phyloP scores from a whole-genome alignment of 2,888 invertebrate genomes.

The Hirtodrosophila trivittata region DNA sequence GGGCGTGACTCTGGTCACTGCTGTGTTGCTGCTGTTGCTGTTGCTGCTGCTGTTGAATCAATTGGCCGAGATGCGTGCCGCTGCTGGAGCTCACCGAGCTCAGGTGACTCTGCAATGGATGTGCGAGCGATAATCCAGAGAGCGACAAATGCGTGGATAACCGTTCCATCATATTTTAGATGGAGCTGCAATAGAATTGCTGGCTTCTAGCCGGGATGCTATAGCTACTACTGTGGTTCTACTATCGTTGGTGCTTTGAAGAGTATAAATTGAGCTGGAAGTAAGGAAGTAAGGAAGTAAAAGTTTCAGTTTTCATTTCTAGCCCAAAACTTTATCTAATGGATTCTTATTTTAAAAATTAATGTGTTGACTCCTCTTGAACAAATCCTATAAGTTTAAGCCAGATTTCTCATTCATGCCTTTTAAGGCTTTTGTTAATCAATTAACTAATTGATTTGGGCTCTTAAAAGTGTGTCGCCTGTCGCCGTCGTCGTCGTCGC shows the following conservation, averaged over 20 bases:
- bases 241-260: slow-evolving; percentile 26
- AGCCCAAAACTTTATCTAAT: too few relatives aligned
- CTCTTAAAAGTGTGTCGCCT: slow-evolving; percentile 69
- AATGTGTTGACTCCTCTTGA: slow-evolving; percentile 8
- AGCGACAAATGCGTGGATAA: slow-evolving; percentile 83
- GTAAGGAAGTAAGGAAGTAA: too few relatives aligned
- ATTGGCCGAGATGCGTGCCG: slow-evolving; percentile 72
- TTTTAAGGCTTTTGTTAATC: slow-evolving; percentile 64
- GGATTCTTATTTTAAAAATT: neutral
- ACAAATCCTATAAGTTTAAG: slow-evolving; percentile 6
- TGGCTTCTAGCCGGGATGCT: slow-evolving; percentile 33
- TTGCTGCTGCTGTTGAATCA: slow-evolving; percentile 70
- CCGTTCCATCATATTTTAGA: slow-evolving; percentile 84
- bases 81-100: slow-evolving; percentile 73
- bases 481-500: too few relatives aligned
- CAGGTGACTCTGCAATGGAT: slow-evolving; percentile 83
- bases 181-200: slow-evolving; percentile 44
- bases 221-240: slow-evolving; percentile 23
- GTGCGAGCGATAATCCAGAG: slow-evolving; percentile 84
- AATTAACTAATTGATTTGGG: slow-evolving; percentile 81
- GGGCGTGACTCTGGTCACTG: slow-evolving; percentile 60
- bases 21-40: slow-evolving; percentile 73
- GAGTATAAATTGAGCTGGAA: slow-evolving; percentile 31
- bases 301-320: too few relatives aligned
- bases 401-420: slow-evolving; percentile 15